These are phyloP conservation scores for Siphonodentalium dalli DNA, from an alignment of 2,888 invertebrate species.

Conservation along the genomic window DNA sequence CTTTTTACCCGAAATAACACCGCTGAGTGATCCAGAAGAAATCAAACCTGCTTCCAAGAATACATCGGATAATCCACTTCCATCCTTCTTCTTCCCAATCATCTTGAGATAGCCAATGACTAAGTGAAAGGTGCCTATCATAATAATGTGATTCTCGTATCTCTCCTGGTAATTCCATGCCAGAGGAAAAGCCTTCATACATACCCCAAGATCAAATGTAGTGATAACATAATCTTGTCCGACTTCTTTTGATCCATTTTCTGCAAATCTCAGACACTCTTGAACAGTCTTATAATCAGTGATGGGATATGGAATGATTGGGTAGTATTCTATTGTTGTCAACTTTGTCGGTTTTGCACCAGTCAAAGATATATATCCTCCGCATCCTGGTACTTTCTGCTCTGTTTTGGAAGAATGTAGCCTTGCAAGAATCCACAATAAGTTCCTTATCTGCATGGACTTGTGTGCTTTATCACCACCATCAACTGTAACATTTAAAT, in stretches of 20 bases:
- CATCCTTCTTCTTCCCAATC: slow-evolving; percentile 28
- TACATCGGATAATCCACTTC: slow-evolving; percentile 21
- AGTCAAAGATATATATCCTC: slow-evolving; percentile 23
- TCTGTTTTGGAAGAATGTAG: neutral
- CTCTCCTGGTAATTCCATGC: slow-evolving; percentile 18
- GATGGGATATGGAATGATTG: slow-evolving; percentile 23
- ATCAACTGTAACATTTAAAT: no score
- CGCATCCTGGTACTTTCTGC: slow-evolving; percentile 8
- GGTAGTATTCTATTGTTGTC: slow-evolving; percentile 24
- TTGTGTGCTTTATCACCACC: no score
- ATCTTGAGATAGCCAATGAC: neutral
- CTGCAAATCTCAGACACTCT: slow-evolving; percentile 11
- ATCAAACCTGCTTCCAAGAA: slow-evolving; percentile 23
- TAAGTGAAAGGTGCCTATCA: slow-evolving; percentile 29
- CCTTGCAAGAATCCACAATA: neutral
- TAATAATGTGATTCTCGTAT: slow-evolving; percentile 24
- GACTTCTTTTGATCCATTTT: neutral
- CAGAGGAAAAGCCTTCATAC: slow-evolving; percentile 30
- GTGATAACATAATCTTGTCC: slow-evolving; percentile 12
- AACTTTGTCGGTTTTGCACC: slow-evolving; percentile 3
- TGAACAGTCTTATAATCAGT: slow-evolving; percentile 18
- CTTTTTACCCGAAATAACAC: slow-evolving; percentile 22
- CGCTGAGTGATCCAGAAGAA: slow-evolving; percentile 17
- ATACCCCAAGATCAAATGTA: slow-evolving; percentile 30
- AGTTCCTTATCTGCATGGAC: no score